Conservation (phyloP, 2,797 vertebrate species). For the Phrynocephalus vlangalii region DNA sequence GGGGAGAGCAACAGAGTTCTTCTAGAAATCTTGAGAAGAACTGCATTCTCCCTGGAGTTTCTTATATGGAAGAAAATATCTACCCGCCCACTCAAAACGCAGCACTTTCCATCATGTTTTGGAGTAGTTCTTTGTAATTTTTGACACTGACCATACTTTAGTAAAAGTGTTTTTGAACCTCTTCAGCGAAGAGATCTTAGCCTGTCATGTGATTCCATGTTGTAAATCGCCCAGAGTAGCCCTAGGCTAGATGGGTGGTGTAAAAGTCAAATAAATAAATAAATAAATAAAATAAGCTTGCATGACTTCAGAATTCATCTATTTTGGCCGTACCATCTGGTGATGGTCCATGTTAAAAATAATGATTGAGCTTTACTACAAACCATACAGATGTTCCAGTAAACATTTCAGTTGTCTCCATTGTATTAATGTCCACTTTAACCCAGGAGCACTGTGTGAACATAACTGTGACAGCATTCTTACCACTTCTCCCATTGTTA, state of each 20-base stretch:
- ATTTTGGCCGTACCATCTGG: background rate
- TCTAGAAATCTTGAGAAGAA: slow-evolving; percentile 2
- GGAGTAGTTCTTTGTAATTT: slow-evolving; percentile 26
- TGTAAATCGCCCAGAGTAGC: too few relatives aligned
- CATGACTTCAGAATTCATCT: slow-evolving; percentile 35
- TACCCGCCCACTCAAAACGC: background rate
- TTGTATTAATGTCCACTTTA: slow-evolving; percentile 10
- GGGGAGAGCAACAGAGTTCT: background rate
- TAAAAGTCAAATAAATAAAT: too few relatives aligned
- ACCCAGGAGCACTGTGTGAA: background rate
- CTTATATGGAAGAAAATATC: slow-evolving; percentile 6
- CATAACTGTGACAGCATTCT: slow-evolving; percentile 10
- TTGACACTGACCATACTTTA: slow-evolving; percentile 45
- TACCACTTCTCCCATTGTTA: slow-evolving; percentile 24
- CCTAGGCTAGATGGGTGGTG: too few relatives aligned
- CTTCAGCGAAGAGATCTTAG: slow-evolving; percentile 29
- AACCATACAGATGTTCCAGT: background rate
- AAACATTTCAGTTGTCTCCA: slow-evolving; percentile 33
- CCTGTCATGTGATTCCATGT: too few relatives aligned
- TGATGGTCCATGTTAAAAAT: slow-evolving; percentile 23
- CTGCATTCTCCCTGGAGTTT: background rate
- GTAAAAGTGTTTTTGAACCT: slow-evolving; percentile 27
- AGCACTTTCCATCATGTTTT: slow-evolving; percentile 29
- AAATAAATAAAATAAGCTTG: background rate
- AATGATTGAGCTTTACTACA: slow-evolving; percentile 27